Evolutionary conservation across 2,797 vertebrate genomes (phyloP), one percentile per base, ranked within the genome.

Genomic region (Sylvia borin): DNA sequence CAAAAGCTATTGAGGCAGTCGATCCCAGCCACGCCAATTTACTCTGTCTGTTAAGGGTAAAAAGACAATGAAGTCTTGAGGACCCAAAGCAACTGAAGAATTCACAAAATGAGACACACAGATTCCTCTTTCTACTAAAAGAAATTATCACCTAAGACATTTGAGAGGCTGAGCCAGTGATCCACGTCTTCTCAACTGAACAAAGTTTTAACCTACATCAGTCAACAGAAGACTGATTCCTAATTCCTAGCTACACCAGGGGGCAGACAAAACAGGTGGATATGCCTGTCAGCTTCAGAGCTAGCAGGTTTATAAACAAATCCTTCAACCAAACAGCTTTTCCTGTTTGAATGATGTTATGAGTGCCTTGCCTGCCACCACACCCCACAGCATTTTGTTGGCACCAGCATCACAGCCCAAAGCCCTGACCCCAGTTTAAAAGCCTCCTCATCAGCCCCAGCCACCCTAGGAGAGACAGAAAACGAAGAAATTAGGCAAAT

Each of bases 301-400:
- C 29, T 29, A 26, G 20, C 13, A 66, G 48, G 17, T 19, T 22
- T 21, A 12, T 13, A 47, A 62, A 66, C 55, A 57, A 66, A 55
- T 10, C 38, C 16, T 25, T 68, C 66, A 53, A 43, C 7, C 20
- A 42, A 58, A 40, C 5, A 7, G 2, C 26, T 45, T 51, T 14
- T 68, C 34, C 34, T 38, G n/a, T 29, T 31, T 15, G 57, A 66
- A 42, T 10, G 11, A 19, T 36, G 53, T 5, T 5, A 8, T 0
- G 3, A 45, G 6, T 3, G 0, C 2, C 10, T 12, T 11, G 27
- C 18, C 64, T 5, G 13, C 21, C 70, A 29, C 31, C 1, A 0
- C 5, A 16, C 14, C 42, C 45, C 7, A 0, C 53, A 7, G 2
- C 0, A 32, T 10, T 48, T 51, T 60, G 25, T 6, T 36, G 5